Percentiles rank a stretch among this genome's conserved stretches.
These are phyloP conservation scores for Halcyon senegalensis DNA, from an alignment of 2,113 vertebrate genomes.

Conservation along the genomic window DNA sequence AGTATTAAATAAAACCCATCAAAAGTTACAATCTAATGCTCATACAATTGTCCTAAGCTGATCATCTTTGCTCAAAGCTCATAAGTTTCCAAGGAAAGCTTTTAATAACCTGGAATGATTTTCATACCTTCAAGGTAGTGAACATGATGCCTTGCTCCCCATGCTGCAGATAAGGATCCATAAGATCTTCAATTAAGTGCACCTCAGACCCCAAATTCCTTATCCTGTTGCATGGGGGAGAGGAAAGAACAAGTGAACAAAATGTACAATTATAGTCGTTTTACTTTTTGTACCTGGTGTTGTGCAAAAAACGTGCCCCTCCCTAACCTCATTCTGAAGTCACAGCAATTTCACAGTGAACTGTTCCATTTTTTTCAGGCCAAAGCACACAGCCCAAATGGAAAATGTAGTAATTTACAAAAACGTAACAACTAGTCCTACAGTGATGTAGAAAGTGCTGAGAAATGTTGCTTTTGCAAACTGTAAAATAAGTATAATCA, in stretches of 20 bases:
- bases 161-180: slow-evolving; percentile 96
- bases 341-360: neutral
- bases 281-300: neutral
- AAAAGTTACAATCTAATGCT: neutral
- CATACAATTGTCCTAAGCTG: neutral
- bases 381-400: neutral
- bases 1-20: neutral
- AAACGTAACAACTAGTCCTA: neutral
- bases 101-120: neutral
- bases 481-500: too few species aligned
- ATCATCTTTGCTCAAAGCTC: neutral
- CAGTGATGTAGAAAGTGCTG: too few species aligned
- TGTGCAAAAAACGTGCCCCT: neutral
- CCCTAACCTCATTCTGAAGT: neutral
- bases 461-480: too few species aligned
- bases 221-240: slow-evolving; percentile 78
- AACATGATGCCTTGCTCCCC: slow-evolving; percentile 99
- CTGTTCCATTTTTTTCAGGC: neutral
- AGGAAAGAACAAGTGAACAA: neutral
- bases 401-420: neutral
- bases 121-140: slow-evolving; percentile 91
- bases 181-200: slow-evolving; percentile 95
- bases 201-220: slow-evolving; percentile 97
- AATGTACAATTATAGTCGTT: neutral
- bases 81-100: neutral